phyloP scores from a whole-genome alignment of 2,113 vertebrate species.

The Vulpes lagopus region DNA sequence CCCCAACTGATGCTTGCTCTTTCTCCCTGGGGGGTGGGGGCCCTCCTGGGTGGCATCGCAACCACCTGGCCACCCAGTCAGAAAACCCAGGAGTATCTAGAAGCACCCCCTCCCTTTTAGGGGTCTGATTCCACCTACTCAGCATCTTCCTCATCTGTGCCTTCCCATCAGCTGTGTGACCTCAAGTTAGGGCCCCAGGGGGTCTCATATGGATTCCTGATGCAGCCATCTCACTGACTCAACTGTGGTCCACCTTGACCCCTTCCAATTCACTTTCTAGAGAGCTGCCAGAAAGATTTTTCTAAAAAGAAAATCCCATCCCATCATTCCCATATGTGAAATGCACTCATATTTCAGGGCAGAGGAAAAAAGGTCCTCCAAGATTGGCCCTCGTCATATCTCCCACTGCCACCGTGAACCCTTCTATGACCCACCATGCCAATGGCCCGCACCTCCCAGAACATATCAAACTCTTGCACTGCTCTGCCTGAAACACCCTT shows the following conservation, averaged over 20 bases:
- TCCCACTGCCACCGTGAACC: not conserved
- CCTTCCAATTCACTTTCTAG: not conserved
- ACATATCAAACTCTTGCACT: not conserved
- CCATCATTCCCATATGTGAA: not conserved
- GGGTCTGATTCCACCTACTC: not conserved
- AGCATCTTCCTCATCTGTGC: not conserved
- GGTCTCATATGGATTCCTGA: not conserved
- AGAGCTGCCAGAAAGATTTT: not conserved
- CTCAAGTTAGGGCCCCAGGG: not conserved
- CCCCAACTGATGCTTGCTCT: not conserved
- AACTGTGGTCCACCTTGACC: not conserved
- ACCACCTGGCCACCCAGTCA: not conserved
- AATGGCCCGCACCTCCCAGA: not conserved
- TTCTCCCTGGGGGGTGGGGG: not conserved
- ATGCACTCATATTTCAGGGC: not conserved
- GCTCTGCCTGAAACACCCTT: not conserved
- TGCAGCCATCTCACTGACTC: not conserved
- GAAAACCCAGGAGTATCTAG: not conserved
- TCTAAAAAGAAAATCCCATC: not conserved
- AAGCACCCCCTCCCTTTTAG: not conserved
- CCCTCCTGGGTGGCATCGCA: not conserved
- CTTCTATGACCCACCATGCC: not conserved
- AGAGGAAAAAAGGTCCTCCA: not conserved
- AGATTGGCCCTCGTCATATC: not conserved
- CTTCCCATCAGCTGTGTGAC: not conserved